Conservation (phyloP, 2,888 invertebrate genomes). For the Rutpela maculata region DNA sequence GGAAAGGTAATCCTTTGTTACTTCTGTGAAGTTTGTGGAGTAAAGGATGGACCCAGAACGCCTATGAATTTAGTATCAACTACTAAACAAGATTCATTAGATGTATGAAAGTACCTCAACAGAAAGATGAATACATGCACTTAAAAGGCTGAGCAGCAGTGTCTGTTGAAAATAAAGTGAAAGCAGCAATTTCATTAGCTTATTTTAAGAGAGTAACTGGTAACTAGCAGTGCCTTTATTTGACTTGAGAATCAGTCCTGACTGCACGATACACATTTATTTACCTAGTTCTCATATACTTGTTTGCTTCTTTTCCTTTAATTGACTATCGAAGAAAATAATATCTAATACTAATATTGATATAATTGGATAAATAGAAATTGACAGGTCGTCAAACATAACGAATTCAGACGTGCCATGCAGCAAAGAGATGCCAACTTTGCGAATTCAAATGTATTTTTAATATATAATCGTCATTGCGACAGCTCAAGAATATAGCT, state of each 20-base stretch:
- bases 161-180: slow-evolving; percentile 64
- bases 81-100: slow-evolving; percentile 64
- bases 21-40: background rate
- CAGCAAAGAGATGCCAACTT: too few species aligned
- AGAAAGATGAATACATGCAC: slow-evolving; percentile 65
- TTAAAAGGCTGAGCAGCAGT: slow-evolving; percentile 61
- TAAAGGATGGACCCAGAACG: background rate
- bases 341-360: too few species aligned
- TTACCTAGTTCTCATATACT: background rate
- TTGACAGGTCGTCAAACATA: too few species aligned
- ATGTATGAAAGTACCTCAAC: slow-evolving; percentile 60
- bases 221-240: slow-evolving; percentile 59
- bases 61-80: slow-evolving; percentile 59
- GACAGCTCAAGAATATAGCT: too few species aligned
- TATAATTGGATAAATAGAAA: too few species aligned
- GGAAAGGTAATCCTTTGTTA: slow-evolving; percentile 22
- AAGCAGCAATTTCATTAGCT: slow-evolving; percentile 65
- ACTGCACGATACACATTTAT: background rate
- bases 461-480: too few species aligned
- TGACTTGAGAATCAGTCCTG: slow-evolving; percentile 61
- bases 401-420: too few species aligned
- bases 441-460: too few species aligned
- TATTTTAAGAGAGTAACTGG: slow-evolving; percentile 56
- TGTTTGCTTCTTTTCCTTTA: background rate
- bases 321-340: too few species aligned